phyloP scores from a whole-genome alignment of 2,113 vertebrate species.

The Oreotrochilus melanogaster region DNA sequence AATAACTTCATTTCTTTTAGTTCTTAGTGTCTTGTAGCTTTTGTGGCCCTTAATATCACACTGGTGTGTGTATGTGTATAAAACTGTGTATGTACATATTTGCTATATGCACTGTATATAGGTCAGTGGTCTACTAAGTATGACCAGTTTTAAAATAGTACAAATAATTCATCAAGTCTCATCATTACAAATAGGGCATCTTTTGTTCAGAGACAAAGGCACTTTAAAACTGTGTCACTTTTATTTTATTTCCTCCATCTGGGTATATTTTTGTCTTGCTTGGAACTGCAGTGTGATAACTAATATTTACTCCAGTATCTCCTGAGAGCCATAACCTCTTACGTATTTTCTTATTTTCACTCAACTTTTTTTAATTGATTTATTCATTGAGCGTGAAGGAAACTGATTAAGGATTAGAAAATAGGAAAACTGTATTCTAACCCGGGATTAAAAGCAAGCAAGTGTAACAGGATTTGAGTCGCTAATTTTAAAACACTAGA shows the following conservation, averaged over 20 bases:
- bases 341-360: not conserved
- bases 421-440: not conserved
- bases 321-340: not conserved
- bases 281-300: not conserved
- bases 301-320: not conserved
- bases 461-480: not conserved
- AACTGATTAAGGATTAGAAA: not conserved
- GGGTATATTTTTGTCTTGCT: not conserved
- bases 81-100: not conserved
- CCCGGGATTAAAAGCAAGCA: not conserved
- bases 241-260: not conserved
- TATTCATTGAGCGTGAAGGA: not conserved
- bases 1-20: not conserved
- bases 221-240: not conserved
- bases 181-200: not conserved
- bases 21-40: not conserved
- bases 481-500: not conserved
- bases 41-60: not conserved
- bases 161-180: not conserved
- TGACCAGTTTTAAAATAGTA: not conserved
- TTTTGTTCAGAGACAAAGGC: not conserved
- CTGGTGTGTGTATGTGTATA: not conserved
- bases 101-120: not conserved
- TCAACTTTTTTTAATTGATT: not conserved
- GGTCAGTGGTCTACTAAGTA: not conserved